Conservation (phyloP, 1,140 invertebrate genomes). For the Trichoplusia ni region DNA sequence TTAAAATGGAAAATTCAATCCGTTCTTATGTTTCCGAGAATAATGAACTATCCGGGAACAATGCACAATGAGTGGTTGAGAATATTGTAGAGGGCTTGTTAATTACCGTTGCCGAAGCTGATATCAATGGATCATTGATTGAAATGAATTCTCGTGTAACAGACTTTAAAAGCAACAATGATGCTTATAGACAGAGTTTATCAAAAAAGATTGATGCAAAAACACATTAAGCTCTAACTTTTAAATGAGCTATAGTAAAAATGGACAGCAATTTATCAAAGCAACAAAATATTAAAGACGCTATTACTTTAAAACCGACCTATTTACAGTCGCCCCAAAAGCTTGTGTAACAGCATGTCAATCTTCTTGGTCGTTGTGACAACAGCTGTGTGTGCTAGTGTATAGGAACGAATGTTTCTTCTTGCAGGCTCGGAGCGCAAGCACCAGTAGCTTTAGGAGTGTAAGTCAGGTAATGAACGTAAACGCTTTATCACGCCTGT, state of each 20-base stretch:
- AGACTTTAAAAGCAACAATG: not conserved
- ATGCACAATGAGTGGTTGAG: too few species aligned
- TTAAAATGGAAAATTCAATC: too few species aligned
- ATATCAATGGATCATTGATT: too few species aligned
- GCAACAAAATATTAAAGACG: constrained; percentile 9
- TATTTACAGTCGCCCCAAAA: constrained; percentile 29
- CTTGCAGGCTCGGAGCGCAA: constrained; percentile 91
- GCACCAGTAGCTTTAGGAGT: constrained; percentile 93
- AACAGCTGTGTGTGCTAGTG: constrained; percentile 77
- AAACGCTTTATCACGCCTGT: constrained; percentile 71
- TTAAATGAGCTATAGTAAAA: not conserved
- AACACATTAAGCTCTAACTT: constrained; percentile 1
- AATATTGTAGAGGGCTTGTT: too few species aligned
- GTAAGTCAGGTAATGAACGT: constrained; percentile 88
- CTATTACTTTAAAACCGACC: constrained; percentile 20
- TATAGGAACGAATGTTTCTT: constrained; percentile 81
- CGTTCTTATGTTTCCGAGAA: too few species aligned
- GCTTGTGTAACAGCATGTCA: constrained; percentile 54
- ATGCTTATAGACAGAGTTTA: not conserved
- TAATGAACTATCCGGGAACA: too few species aligned
- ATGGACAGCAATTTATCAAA: constrained; percentile 14
- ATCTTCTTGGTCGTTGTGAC: constrained; percentile 66
- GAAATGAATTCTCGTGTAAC: too few species aligned
- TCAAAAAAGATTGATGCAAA: not conserved
- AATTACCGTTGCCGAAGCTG: too few species aligned